Evolutionary conservation across 2,888 invertebrate species (phyloP), one percentile per base, ranked within the genome.

Genomic region (Sesia apiformis): DNA sequence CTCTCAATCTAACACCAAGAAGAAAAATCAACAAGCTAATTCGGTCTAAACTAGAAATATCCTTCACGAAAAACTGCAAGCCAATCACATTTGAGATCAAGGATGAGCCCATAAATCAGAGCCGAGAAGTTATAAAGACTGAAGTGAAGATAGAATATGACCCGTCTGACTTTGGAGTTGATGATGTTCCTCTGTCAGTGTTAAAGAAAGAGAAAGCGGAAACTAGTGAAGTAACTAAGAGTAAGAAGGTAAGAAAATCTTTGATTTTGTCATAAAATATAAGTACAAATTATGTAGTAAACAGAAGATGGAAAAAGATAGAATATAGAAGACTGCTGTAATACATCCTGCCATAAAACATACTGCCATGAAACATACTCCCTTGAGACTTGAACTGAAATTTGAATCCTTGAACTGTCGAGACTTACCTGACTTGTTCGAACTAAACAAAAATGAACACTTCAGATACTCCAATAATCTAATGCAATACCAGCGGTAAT

Each of bases 141-240:
- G 75, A 81, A 5, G 57, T 82, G 0, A 81, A 80, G 66, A 62
- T 75, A 0, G 80, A 82, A 58, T 64, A 65, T 4, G 74, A 76
- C 4, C 41, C 23, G 54, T 74, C 73, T 0, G 78, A 81, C 51
- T 55, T 53, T 4, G 77, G 78, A 53, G 60, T 6, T 38, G 50
- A 61, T 0, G 50, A 61, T 0, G 5, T 68, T 0, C 76, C 76
- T 0, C 46, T 75, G n/a, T 55, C 73, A 0, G 59, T 65, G 23
- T 56, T 65, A 4, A 67, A 63, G 55, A 65, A 65, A 52, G 57
- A 58, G 46, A 61, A 46, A 46, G 46, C 46, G n/a, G 23, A 8
- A 46, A 46, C 0, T 46, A 23, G 23, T 23, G 23, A 23, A 23
- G 23, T 23, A 23, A 23, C 46, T 4, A 4, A 46, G 8, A 7